Evolutionary conservation across 2,888 invertebrate genomes (phyloP).

Genomic region (Ectemnius cavifrons): DNA sequence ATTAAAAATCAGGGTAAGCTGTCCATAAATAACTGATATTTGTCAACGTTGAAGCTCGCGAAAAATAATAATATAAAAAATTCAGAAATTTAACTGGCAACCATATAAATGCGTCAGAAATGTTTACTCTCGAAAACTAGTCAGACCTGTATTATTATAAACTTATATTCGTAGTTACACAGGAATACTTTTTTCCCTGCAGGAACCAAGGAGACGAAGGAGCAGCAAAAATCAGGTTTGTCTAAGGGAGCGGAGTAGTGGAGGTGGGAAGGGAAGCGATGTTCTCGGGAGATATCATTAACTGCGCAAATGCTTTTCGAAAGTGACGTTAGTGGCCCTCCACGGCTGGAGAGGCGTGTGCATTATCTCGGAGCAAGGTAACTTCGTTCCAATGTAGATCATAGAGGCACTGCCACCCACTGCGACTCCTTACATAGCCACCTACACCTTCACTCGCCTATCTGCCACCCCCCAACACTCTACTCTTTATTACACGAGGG

Average conservation of each 20-base stretch:
- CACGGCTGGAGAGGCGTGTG: slow-evolving; percentile 42
- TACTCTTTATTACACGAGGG: slow-evolving; percentile 54
- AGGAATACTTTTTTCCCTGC: not conserved
- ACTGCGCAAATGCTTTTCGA: slow-evolving; percentile 54
- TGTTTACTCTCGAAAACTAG: too few relatives aligned
- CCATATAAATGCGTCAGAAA: too few relatives aligned
- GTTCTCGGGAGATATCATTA: slow-evolving; percentile 52
- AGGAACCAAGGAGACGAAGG: slow-evolving; percentile 5
- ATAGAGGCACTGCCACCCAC: slow-evolving; percentile 38
- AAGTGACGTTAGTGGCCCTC: slow-evolving; percentile 39
- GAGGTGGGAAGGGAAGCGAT: slow-evolving; percentile 19
- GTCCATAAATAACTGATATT: too few relatives aligned
- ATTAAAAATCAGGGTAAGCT: too few relatives aligned
- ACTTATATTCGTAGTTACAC: too few relatives aligned
- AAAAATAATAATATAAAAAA: too few relatives aligned
- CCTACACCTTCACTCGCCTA: slow-evolving; percentile 18
- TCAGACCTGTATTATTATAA: too few relatives aligned
- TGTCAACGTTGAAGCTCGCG: too few relatives aligned
- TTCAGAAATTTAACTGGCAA: too few relatives aligned
- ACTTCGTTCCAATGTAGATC: slow-evolving; percentile 64
- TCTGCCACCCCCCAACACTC: slow-evolving; percentile 16
- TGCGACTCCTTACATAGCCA: slow-evolving; percentile 41
- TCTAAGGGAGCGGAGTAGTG: not conserved
- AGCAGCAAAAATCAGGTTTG: slow-evolving; percentile 36
- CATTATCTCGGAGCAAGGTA: slow-evolving; percentile 59